Evolutionary conservation across 2,888 invertebrate species (phyloP).

Genomic region (Nyleta sp.): DNA sequence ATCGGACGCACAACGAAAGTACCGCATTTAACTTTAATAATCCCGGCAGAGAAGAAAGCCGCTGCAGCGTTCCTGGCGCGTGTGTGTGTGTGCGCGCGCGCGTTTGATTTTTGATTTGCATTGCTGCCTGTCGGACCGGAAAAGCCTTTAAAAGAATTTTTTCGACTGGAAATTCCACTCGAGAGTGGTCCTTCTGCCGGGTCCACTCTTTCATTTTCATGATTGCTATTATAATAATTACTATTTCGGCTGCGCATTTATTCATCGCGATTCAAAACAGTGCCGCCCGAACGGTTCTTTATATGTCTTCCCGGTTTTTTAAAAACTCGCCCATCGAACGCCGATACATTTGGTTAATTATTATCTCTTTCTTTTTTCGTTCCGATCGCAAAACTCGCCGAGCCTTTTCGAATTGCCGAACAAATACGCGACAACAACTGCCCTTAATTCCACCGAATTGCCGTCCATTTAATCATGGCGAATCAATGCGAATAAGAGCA

Average conservation of each 20-base stretch:
- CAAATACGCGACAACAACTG: background rate
- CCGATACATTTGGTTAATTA: constrained; percentile 65
- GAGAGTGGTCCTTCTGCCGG: constrained; percentile 69
- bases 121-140: constrained; percentile 76
- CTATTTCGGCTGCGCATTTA: constrained; percentile 54
- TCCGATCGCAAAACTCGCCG: too few relatives aligned
- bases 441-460: constrained; percentile 10
- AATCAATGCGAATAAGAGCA: constrained; percentile 25
- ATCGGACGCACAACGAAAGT: background rate
- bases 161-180: constrained; percentile 76
- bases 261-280: constrained; percentile 44
- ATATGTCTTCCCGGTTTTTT: constrained; percentile 50
- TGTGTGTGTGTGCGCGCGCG: constrained; percentile 75
- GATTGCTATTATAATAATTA: constrained; percentile 79
- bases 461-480: constrained; percentile 26
- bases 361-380: constrained; percentile 31
- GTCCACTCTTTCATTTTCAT: constrained; percentile 79
- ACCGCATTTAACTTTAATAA: constrained; percentile 55
- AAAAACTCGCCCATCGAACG: constrained; percentile 42
- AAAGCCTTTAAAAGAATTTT: constrained; percentile 79
- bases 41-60: constrained; percentile 26
- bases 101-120: constrained; percentile 80
- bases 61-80: constrained; percentile 52
- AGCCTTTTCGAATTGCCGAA: too few relatives aligned
- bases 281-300: constrained; percentile 35